Evolutionary conservation across 1,140 invertebrate species (phyloP), one percentile per base, ranked within the genome.

Genomic region (Aradophagus sp.): DNA sequence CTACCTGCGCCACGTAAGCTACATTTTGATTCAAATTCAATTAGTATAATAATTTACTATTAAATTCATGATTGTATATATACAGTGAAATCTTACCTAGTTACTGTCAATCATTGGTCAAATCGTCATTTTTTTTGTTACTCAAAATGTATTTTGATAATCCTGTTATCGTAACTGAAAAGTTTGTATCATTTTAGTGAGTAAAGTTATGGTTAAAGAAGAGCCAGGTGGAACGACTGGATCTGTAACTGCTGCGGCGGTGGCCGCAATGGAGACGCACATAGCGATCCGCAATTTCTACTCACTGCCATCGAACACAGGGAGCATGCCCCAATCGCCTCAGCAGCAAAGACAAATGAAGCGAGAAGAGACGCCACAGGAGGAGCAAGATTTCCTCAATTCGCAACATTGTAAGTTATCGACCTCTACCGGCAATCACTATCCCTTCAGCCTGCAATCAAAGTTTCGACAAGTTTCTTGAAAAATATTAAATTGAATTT

Each of bases 211-310:
- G 78, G 75, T 72, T 12, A 84, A 85, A 65, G 80, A 84, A 34
- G 80, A 85, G 39, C 38, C 75, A 2, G 72, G 73, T 19, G 80
- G 77, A 58, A 69, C 79, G 3, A 80, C 80, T 12, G 79, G 77
- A 16, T 79, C 81, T 5, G 83, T 44, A 2, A 73, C 77, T 7
- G 79, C 80, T 1, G 79, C 78, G 11, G 80, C 80, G 15, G 80
- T 77, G 41, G 82, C 79, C 3, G 81, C 76, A 12, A 81, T 80
- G 17, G 87, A 86, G 45, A 86, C 86, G 48, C 84, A 84, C 47
- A 87, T 84, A 65, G 86, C 78, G 35, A 85, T 86, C 78, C 86
- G 82, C 50, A 83, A 79, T 47, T 85, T 81, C 34, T 83, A 86
- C 34, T 76, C 78, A 34, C 61, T 83, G 42, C 83, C 81, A 12